Evolutionary conservation across 2,797 vertebrate species (phyloP).

Genomic region (Pangasius mekongensis): DNA sequence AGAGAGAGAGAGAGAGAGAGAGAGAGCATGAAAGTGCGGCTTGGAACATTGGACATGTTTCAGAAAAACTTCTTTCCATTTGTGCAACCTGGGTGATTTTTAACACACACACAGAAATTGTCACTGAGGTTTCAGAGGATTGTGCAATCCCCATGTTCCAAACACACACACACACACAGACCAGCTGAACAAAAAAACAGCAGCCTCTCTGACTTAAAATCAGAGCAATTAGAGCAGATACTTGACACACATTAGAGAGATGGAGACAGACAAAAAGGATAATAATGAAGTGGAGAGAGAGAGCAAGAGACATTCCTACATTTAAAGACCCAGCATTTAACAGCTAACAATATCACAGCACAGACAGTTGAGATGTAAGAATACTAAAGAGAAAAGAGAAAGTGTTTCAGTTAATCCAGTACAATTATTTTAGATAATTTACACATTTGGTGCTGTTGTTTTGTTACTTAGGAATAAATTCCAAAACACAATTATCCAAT

Average conservation of each 20-base stretch:
- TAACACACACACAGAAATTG: neutral
- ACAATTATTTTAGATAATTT: neutral
- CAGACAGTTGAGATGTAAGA: constrained; percentile 1
- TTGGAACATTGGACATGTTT: constrained; percentile 17
- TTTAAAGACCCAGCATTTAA: neutral
- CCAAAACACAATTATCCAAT: constrained; percentile 9
- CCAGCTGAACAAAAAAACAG: neutral
- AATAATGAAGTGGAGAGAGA: neutral
- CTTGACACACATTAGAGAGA: constrained; percentile 35
- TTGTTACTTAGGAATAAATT: neutral
- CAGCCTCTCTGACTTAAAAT: constrained; percentile 44
- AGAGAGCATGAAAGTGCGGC: neutral
- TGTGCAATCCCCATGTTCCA: constrained; percentile 40
- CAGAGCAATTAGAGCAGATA: constrained; percentile 37
- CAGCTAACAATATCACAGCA: constrained; percentile 11
- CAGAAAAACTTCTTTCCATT: constrained; percentile 37
- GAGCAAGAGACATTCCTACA: neutral
- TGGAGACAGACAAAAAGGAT: constrained; percentile 26
- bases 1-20: too few relatives aligned
- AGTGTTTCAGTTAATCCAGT: neutral
- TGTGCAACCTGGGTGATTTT: constrained; percentile 34
- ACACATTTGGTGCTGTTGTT: neutral
- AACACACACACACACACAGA: constrained; percentile 11
- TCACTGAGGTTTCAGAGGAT: constrained; percentile 51
- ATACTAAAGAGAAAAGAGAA: neutral